Evolutionary conservation across 1,140 invertebrate genomes (phyloP).

Genomic region (Babylonia areolata): DNA sequence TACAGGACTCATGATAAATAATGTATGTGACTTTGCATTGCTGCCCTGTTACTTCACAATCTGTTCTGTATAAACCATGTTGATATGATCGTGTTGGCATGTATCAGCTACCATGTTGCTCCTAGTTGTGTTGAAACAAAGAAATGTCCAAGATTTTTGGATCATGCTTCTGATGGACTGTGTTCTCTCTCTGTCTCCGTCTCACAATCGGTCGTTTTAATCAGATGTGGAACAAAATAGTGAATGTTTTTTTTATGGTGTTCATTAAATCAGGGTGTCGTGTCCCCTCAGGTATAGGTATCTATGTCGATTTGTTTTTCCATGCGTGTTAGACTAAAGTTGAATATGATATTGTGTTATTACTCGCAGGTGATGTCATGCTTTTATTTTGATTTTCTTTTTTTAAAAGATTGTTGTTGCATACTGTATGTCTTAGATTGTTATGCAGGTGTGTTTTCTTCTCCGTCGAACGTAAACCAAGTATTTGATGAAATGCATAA

Average conservation of each 20-base stretch:
- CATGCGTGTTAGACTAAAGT: constrained; percentile 3
- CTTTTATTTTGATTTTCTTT: constrained; percentile 9
- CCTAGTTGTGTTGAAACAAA: background rate
- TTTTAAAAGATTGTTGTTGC: constrained; percentile 6
- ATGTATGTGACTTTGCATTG: constrained; percentile 28
- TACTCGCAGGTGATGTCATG: constrained; percentile 9
- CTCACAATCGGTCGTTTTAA: background rate
- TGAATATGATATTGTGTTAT: constrained; percentile 15
- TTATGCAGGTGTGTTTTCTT: constrained; percentile 2
- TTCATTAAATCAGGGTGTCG: constrained; percentile 16
- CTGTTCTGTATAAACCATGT: constrained; percentile 1
- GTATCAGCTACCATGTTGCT: background rate
- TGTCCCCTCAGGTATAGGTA: background rate
- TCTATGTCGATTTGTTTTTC: background rate
- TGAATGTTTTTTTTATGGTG: background rate
- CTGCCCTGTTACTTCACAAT: background rate
- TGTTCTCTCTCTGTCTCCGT: background rate
- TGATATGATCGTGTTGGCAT: background rate
- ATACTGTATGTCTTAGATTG: background rate
- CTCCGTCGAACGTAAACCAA: background rate
- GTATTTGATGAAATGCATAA: constrained; percentile 15
- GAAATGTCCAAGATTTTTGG: constrained; percentile 3
- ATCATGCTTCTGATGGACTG: constrained; percentile 20
- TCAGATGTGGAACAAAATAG: background rate
- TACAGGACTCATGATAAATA: background rate